Conservation (phyloP, 2,113 vertebrate species). For the Cyphomyrus plagiostoma region DNA sequence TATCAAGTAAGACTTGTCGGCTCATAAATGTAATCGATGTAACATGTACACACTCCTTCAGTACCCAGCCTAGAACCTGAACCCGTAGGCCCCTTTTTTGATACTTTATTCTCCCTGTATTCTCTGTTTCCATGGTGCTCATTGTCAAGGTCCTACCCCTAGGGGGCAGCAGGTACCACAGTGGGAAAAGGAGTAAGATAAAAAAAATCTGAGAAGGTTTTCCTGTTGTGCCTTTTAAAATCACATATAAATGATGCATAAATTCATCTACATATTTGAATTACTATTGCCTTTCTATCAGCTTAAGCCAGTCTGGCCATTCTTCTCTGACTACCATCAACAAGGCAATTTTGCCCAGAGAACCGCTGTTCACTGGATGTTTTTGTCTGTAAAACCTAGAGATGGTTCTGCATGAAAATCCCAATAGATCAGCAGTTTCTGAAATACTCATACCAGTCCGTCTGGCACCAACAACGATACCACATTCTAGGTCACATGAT, state of each 20-base stretch:
- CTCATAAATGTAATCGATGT: background rate
- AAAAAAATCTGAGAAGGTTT: background rate
- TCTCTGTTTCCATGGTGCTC: background rate
- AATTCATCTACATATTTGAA: background rate
- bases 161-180: slow-evolving; percentile 10
- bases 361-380: background rate
- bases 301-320: background rate
- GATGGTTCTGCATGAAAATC: background rate
- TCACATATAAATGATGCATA: background rate
- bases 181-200: background rate
- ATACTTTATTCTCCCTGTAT: background rate
- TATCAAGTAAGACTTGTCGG: background rate
- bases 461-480: background rate
- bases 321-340: background rate
- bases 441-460: background rate
- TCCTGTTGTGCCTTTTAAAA: background rate
- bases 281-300: background rate
- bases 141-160: background rate
- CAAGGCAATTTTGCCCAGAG: background rate
- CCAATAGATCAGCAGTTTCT: background rate
- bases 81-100: background rate
- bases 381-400: background rate
- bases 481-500: background rate
- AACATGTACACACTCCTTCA: background rate
- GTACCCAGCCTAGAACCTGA: background rate